These are phyloP conservation scores for Scytalopus superciliaris DNA, from an alignment of 2,113 vertebrate genomes.

Conservation along the genomic window DNA sequence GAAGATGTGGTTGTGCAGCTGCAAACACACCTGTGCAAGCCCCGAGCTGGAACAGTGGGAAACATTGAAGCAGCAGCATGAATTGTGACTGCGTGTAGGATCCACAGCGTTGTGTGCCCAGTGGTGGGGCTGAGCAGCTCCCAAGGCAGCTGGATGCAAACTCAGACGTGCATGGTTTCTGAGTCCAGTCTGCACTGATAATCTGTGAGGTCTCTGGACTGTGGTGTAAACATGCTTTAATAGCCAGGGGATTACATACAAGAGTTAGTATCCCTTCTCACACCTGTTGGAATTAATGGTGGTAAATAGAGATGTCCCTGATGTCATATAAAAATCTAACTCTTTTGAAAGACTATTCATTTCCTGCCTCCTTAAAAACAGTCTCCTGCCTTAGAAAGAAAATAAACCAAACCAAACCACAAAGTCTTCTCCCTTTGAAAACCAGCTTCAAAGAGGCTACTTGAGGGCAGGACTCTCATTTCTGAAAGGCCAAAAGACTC, in stretches of 20 bases:
- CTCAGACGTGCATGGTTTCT: not conserved
- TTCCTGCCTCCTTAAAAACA: not conserved
- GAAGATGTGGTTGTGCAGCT: not conserved
- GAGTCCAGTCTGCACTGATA: not conserved
- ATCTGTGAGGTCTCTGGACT: not conserved
- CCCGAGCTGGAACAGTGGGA: not conserved
- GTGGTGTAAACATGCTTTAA: not conserved
- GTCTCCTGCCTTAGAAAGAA: not conserved
- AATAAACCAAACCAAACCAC: not conserved
- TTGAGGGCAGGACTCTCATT: not conserved
- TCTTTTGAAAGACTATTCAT: not conserved
- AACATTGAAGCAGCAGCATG: not conserved
- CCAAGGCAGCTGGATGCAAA: not conserved
- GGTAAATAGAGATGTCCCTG: not conserved
- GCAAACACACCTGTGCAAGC: not conserved
- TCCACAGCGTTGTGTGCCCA: not conserved
- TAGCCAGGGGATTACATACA: not conserved
- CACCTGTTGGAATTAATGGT: not conserved
- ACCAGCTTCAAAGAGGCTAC: not conserved
- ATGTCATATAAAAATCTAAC: not conserved
- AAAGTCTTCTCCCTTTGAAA: not conserved
- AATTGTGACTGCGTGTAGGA: not conserved
- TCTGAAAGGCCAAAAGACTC: not conserved
- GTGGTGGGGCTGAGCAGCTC: not conserved
- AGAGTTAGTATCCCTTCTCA: not conserved